A percentile compares a stretch with the other conserved stretches of the same genome.
phyloP scores from a whole-genome alignment of 1,140 invertebrate species.

The Euwallacea fornicatus region DNA sequence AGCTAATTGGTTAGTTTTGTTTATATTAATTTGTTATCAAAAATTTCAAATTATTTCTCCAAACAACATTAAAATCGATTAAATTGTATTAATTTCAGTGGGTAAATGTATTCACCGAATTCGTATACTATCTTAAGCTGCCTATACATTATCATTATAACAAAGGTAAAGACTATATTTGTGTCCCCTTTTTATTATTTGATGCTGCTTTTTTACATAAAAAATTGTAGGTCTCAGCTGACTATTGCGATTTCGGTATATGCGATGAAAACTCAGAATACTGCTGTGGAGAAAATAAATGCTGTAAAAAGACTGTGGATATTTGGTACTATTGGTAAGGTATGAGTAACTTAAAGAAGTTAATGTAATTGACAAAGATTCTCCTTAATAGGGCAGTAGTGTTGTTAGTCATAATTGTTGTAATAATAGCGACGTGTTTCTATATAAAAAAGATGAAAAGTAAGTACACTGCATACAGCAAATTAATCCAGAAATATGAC shows the following conservation, averaged over 20 bases:
- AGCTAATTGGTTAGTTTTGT: neutral
- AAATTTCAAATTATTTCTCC: neutral
- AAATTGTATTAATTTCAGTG: neutral
- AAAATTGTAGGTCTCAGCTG: conserved; percentile 15
- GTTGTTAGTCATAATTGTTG: conserved; percentile 20
- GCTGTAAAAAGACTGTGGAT: conserved; percentile 34
- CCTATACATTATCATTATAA: conserved; percentile 5
- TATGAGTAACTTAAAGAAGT: neutral
- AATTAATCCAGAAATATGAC: conserved; percentile 26
- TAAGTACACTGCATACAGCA: conserved; percentile 27
- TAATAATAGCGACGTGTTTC: conserved; percentile 23
- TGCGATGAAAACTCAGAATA: conserved; percentile 32
- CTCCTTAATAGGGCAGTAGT: conserved; percentile 29
- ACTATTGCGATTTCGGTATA: conserved; percentile 36
- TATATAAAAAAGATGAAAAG: conserved; percentile 26
- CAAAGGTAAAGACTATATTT: neutral
- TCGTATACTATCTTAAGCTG: neutral
- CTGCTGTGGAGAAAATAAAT: conserved; percentile 36
- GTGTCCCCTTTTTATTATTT: neutral
- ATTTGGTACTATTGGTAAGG: conserved; percentile 38
- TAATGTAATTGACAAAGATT: neutral
- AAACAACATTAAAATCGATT: too few species aligned
- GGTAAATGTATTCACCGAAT: conserved; percentile 10
- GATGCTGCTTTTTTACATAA: neutral
- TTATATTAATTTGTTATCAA: neutral